Percentiles rank a stretch among this genome's conserved stretches.
These are phyloP conservation scores for Piezodorus guildinii DNA, from an alignment of 1,140 invertebrate genomes.

Conservation along the genomic window DNA sequence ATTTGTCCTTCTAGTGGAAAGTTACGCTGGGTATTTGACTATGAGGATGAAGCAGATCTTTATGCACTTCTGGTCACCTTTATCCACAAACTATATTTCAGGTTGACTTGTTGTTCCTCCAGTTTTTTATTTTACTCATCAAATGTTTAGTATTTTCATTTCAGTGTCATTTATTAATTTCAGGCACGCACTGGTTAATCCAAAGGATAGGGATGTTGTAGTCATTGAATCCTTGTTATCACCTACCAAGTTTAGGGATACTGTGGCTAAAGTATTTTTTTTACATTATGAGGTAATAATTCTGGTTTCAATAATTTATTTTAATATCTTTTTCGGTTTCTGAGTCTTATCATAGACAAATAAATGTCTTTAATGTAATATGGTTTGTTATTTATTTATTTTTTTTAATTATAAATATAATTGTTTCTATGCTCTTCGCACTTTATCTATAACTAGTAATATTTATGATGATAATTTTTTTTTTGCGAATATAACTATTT, in stretches of 20 bases:
- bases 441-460: too few species aligned
- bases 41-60: conserved; percentile 57
- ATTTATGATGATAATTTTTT: too few species aligned
- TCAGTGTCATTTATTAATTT: conserved; percentile 28
- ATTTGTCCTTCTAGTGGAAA: conserved; percentile 51
- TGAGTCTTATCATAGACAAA: too few species aligned
- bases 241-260: conserved; percentile 68
- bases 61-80: conserved; percentile 81
- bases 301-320: neutral
- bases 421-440: too few species aligned
- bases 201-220: conserved; percentile 82
- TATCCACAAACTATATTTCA: conserved; percentile 77
- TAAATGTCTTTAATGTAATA: too few species aligned
- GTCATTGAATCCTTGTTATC: conserved; percentile 81
- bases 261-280: conserved; percentile 82
- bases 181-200: conserved; percentile 78
- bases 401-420: too few species aligned
- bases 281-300: conserved; percentile 74
- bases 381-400: too few species aligned
- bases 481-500: too few species aligned
- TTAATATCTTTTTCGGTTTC: too few species aligned
- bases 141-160: neutral
- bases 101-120: conserved; percentile 38
- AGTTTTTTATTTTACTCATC: neutral
- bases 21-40: conserved; percentile 56